A percentile compares a stretch with the other conserved stretches of the same genome.
These are phyloP conservation scores for Steinernema feltiae DNA, from an alignment of 1,140 invertebrate genomes.

Conservation along the genomic window DNA sequence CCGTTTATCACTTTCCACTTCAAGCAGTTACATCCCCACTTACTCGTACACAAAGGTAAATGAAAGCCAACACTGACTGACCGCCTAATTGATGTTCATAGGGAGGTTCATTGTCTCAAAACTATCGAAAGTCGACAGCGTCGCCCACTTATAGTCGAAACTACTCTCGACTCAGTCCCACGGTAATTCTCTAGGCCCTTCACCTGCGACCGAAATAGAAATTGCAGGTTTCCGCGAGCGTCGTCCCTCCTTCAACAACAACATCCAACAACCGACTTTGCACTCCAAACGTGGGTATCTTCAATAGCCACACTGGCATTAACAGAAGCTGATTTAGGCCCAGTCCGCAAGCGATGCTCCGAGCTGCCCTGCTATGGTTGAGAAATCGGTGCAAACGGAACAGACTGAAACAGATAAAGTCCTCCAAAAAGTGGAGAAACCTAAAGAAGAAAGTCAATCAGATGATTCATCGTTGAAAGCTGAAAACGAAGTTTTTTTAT, in stretches of 20 bases:
- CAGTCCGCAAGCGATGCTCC: too few species aligned
- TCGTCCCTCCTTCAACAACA: neutral
- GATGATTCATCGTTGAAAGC: neutral
- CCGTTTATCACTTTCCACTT: neutral
- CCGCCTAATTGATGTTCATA: too few species aligned
- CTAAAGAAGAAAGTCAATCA: neutral
- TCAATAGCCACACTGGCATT: too few species aligned
- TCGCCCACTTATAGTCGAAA: neutral
- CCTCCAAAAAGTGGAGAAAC: neutral
- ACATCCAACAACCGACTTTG: too few species aligned
- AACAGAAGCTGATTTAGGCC: too few species aligned
- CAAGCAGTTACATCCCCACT: neutral
- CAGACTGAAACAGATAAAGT: neutral
- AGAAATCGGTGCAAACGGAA: neutral
- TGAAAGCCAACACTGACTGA: neutral
- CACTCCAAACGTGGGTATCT: too few species aligned
- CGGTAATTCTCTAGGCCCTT: neutral
- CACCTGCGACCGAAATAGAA: neutral
- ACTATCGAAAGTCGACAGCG: neutral
- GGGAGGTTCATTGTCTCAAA: neutral
- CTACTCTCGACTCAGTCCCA: neutral
- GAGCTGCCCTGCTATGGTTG: too few species aligned
- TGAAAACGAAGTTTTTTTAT: neutral
- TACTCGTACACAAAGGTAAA: neutral
- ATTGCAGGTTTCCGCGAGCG: neutral